Conservation (phyloP, 2,113 vertebrate species). For the Prionailurus bengalensis region DNA sequence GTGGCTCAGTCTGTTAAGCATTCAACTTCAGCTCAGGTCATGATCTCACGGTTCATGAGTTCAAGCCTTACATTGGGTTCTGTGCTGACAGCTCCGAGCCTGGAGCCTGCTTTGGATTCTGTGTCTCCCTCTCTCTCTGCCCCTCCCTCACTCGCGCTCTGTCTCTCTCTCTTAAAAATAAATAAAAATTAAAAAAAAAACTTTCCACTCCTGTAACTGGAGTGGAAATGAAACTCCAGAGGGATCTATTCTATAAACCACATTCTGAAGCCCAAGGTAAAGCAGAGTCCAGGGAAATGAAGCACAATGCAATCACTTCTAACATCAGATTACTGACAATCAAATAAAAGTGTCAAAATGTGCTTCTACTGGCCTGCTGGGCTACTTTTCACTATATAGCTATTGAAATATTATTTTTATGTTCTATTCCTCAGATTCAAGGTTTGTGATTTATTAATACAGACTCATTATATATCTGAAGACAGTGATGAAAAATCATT, state of each 20-base stretch:
- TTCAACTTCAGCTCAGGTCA: too few species aligned
- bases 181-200: too few species aligned
- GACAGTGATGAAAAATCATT: constrained; percentile 49
- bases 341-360: not conserved
- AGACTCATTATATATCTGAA: not conserved
- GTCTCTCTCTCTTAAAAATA: too few species aligned
- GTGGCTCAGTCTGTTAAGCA: too few species aligned
- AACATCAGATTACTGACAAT: not conserved
- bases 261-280: not conserved
- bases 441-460: not conserved
- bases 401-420: not conserved
- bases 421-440: not conserved
- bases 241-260: not conserved
- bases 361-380: not conserved
- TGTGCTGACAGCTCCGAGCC: too few species aligned
- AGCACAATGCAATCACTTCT: not conserved
- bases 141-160: too few species aligned
- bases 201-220: not conserved
- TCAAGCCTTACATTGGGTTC: too few species aligned
- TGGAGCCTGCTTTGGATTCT: too few species aligned
- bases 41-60: too few species aligned
- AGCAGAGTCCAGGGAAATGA: not conserved
- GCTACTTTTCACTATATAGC: not conserved
- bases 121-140: too few species aligned
- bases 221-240: not conserved